These are phyloP conservation scores for Xerus inauris DNA, from an alignment of 2,113 vertebrate genomes.

Conservation along the genomic window DNA sequence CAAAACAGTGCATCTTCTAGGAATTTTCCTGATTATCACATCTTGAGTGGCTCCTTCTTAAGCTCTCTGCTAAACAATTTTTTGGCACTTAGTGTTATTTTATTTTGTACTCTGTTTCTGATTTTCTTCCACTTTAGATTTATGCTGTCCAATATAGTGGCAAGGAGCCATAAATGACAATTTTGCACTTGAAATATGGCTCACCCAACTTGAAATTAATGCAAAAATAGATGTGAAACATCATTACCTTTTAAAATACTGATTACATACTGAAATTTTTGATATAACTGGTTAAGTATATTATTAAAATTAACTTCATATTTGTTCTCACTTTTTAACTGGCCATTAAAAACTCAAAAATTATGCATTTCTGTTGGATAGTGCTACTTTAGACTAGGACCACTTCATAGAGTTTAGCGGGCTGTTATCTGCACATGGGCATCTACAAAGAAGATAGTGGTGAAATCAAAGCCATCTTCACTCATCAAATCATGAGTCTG, in stretches of 20 bases:
- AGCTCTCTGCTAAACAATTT: background rate
- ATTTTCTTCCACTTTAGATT: background rate
- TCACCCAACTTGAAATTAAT: background rate
- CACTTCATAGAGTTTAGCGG: background rate
- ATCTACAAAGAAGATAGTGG: background rate
- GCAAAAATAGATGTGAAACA: background rate
- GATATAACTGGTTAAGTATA: background rate
- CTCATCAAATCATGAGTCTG: background rate
- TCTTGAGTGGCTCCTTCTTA: background rate
- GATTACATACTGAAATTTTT: conserved; percentile 5
- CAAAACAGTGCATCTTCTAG: background rate
- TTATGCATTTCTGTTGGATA: background rate
- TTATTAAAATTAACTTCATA: conserved; percentile 11
- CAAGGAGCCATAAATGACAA: background rate
- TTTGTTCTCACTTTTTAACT: conserved; percentile 8
- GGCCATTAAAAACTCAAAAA: background rate
- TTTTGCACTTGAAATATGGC: background rate
- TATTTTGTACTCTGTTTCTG: background rate
- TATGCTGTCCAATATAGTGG: background rate
- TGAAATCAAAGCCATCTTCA: conserved; percentile 11
- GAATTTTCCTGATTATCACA: background rate
- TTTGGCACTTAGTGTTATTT: background rate
- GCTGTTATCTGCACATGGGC: background rate
- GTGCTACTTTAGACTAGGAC: background rate
- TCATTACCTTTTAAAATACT: background rate